These are phyloP conservation scores for Holacanthus passer DNA, from an alignment of 2,113 vertebrate genomes.

Conservation along the genomic window DNA sequence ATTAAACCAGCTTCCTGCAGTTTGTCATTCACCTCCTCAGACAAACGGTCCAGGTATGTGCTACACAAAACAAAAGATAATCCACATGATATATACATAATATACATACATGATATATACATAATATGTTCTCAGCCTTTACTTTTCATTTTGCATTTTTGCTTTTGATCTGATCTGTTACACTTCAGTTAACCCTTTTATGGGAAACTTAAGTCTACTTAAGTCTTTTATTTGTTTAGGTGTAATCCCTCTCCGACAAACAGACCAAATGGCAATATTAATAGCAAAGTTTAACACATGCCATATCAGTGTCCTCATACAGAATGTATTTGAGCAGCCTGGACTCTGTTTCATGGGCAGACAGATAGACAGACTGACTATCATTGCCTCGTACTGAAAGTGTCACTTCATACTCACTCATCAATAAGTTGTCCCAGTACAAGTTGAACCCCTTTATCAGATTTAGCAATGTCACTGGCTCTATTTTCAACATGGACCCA, in stretches of 20 bases:
- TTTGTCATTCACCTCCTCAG: constrained; percentile 97
- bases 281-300: background rate
- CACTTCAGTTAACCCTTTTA: background rate
- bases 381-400: background rate
- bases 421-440: constrained; percentile 95
- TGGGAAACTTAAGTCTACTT: background rate
- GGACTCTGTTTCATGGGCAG: background rate
- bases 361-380: background rate
- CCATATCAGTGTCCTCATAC: background rate
- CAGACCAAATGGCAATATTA: too few relatives aligned
- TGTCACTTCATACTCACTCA: constrained; percentile 86
- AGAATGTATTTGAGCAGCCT: background rate
- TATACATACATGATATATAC: too few relatives aligned
- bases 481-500: constrained; percentile 93
- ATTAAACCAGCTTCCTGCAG: constrained; percentile 95
- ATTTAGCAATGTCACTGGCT: constrained; percentile 91
- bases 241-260: background rate
- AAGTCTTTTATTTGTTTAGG: background rate
- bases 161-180: background rate
- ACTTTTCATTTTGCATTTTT: background rate
- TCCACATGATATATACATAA: too few relatives aligned
- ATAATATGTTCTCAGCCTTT: background rate
- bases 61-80: constrained; percentile 66
- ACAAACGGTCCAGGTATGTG: constrained; percentile 91
- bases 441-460: constrained; percentile 89